Evolutionary conservation across 30 jellyfish, hydroid and myxozoan species (phyloP).

Genomic region (Chironex yamaguchii): DNA sequence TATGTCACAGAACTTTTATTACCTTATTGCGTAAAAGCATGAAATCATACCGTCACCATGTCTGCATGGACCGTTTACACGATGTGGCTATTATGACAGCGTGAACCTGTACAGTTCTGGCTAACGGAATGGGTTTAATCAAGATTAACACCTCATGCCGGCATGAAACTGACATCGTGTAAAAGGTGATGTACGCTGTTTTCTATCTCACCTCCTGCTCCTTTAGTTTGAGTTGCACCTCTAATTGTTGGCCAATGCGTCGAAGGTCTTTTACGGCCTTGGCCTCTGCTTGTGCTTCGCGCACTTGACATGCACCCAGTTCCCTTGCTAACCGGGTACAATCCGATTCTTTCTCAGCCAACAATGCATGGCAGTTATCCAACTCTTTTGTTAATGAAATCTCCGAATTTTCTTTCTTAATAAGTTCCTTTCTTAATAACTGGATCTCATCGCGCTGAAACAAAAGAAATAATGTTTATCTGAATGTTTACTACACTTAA

Average conservation of each 20-base stretch:
- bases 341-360: constrained; percentile 88
- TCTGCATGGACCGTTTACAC: too few species aligned
- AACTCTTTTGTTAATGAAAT: constrained; percentile 72
- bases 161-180: too few species aligned
- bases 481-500: too few species aligned
- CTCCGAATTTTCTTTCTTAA: constrained; percentile 62
- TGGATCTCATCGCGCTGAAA: constrained; percentile 47
- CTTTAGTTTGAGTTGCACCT: constrained; percentile 52
- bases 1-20: too few species aligned
- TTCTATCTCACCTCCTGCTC: constrained; percentile 75
- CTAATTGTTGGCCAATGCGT: constrained; percentile 38
- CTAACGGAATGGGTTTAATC: too few species aligned
- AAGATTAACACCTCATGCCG: too few species aligned
- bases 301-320: constrained; percentile 96
- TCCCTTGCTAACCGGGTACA: constrained; percentile 95
- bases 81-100: too few species aligned
- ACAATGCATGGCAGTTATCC: constrained; percentile 75
- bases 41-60: too few species aligned
- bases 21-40: too few species aligned
- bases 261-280: constrained; percentile 69
- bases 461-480: neutral
- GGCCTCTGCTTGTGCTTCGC: constrained; percentile 93
- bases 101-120: too few species aligned
- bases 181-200: neutral
- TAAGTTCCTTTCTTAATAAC: constrained; percentile 26